phyloP scores from a whole-genome alignment of 1,140 invertebrate genomes.

The Drosophila arizonae region DNA sequence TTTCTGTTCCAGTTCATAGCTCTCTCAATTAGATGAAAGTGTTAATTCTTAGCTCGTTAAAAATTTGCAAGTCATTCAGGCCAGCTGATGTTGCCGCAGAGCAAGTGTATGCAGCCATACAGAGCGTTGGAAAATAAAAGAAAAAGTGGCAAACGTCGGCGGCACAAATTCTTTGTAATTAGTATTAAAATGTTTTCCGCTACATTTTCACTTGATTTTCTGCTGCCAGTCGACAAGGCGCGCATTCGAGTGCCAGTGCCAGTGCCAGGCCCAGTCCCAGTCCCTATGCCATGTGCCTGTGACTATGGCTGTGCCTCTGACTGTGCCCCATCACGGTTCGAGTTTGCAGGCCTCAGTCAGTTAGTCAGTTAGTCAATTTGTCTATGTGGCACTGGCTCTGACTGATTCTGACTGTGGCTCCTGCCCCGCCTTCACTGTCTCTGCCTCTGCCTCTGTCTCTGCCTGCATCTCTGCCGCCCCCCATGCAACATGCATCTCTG shows the following conservation, averaged over 20 bases:
- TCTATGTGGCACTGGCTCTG: constrained; percentile 62
- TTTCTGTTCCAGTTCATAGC: no score
- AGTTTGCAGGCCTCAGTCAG: constrained; percentile 46
- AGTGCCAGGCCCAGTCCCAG: neutral
- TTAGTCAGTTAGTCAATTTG: constrained; percentile 79
- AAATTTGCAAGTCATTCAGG: neutral
- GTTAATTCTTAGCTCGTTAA: no score
- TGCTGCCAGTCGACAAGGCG: constrained; percentile 35
- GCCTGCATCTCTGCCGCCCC: neutral
- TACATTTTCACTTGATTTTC: constrained; percentile 79
- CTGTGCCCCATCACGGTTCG: constrained; percentile 17
- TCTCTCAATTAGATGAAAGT: no score
- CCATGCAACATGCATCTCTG: constrained; percentile 27
- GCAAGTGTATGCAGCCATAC: constrained; percentile 2
- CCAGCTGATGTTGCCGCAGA: constrained; percentile 6
- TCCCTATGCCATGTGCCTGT: no score
- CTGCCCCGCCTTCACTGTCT: neutral
- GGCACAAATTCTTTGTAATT: constrained; percentile 82
- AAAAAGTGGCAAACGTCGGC: constrained; percentile 68
- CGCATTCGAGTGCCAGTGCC: constrained; percentile 9
- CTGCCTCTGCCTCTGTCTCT: neutral
- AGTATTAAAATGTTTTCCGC: constrained; percentile 81
- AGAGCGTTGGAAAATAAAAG: constrained; percentile 45
- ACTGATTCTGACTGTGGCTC: neutral
- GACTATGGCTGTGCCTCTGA: neutral